phyloP scores from a whole-genome alignment of 2,797 vertebrate genomes.

The Dallia pectoralis region DNA sequence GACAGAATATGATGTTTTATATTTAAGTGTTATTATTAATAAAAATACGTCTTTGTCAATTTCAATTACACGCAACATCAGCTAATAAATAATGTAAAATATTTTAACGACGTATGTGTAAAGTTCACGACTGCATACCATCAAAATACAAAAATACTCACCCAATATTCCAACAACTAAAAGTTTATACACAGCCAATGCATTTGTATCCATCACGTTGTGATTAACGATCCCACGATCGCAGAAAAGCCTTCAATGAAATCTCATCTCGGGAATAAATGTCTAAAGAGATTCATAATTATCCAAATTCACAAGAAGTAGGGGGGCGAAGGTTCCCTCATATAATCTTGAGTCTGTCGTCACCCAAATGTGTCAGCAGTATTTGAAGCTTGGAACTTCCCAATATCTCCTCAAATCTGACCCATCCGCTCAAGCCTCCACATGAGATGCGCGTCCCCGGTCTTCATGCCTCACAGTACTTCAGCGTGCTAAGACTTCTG shows the following conservation, averaged over 20 bases:
- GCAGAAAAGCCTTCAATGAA: constrained; percentile 38
- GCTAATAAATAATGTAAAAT: not conserved
- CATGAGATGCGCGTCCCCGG: constrained; percentile 3
- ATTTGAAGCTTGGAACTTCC: not conserved
- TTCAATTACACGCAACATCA: not conserved
- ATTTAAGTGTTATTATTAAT: not conserved
- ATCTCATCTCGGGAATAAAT: constrained; percentile 53
- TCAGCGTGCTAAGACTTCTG: constrained; percentile 1
- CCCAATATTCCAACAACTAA: constrained; percentile 65
- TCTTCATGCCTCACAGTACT: not conserved
- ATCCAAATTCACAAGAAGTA: constrained; percentile 16
- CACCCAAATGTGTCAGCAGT: not conserved
- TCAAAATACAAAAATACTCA: constrained; percentile 48
- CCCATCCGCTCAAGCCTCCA: not conserved
- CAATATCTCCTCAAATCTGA: not conserved
- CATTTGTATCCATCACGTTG: constrained; percentile 71
- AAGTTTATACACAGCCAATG: constrained; percentile 63
- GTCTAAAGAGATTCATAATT: constrained; percentile 61
- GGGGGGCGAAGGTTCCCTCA: not conserved
- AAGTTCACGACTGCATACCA: not conserved
- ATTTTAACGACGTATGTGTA: not conserved
- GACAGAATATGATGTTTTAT: not conserved
- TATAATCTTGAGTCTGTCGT: constrained; percentile 5
- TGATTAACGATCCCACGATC: constrained; percentile 34
- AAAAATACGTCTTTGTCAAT: not conserved